Evolutionary conservation across 1,140 invertebrate genomes (phyloP).

Genomic region (Drosophila auraria): DNA sequence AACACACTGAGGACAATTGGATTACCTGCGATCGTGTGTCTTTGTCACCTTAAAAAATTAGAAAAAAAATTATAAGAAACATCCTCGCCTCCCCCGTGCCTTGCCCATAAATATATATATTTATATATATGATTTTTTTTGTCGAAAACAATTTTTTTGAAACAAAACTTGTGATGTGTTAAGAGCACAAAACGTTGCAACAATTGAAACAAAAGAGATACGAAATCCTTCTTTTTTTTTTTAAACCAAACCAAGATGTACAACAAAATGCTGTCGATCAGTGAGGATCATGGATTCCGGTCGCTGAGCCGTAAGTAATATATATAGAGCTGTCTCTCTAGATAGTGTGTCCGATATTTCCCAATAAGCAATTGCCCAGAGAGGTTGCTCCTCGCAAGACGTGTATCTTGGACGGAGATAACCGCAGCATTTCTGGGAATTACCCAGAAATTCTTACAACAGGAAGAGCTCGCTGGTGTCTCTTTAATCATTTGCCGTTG

Average conservation of each 20-base stretch:
- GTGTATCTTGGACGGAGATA: constrained; percentile 41
- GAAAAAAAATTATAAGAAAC: no score
- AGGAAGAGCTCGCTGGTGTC: constrained; percentile 37
- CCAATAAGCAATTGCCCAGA: constrained; percentile 35
- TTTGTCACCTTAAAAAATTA: constrained; percentile 7
- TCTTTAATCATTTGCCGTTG: constrained; percentile 71
- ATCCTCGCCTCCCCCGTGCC: constrained; percentile 34
- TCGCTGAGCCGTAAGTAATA: constrained; percentile 84
- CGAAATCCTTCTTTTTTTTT: constrained; percentile 31
- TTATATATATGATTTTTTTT: constrained; percentile 38
- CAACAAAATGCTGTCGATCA: constrained; percentile 84
- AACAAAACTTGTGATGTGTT: constrained; percentile 53
- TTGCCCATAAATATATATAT: constrained; percentile 12
- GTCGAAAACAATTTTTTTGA: constrained; percentile 28
- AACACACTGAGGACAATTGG: constrained; percentile 72
- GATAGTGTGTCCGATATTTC: constrained; percentile 1
- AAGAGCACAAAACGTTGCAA: constrained; percentile 21
- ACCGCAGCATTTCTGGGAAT: constrained; percentile 62
- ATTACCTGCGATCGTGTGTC: constrained; percentile 80
- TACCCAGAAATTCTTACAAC: constrained; percentile 29
- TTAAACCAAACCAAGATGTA: constrained; percentile 58
- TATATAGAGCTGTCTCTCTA: no score
- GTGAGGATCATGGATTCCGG: constrained; percentile 85
- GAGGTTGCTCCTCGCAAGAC: background rate
- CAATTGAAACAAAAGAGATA: background rate